These are phyloP conservation scores for Vollenhovia emeryi DNA, from an alignment of 1,140 invertebrate genomes.

Conservation along the genomic window DNA sequence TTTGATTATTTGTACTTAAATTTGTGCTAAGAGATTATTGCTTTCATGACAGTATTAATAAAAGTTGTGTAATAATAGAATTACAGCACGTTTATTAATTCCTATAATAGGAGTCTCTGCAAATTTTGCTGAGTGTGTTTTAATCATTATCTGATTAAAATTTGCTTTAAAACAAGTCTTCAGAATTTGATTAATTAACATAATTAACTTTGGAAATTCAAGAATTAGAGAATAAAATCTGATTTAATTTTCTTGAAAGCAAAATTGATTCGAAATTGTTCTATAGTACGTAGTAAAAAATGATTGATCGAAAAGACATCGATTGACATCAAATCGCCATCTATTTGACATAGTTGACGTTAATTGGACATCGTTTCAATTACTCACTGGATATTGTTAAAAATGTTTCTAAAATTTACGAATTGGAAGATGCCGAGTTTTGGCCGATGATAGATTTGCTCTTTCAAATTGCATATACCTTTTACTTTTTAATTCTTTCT, in stretches of 20 bases:
- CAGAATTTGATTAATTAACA: neutral
- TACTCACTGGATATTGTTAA: no score
- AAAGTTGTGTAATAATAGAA: neutral
- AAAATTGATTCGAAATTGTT: neutral
- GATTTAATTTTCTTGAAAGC: neutral
- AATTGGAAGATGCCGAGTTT: neutral
- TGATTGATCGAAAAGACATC: no score
- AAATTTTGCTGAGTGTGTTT: neutral
- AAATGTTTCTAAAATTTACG: neutral
- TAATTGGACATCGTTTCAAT: no score
- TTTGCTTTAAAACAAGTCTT: neutral
- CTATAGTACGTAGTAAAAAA: no score
- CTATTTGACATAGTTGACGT: no score
- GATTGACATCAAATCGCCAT: no score
- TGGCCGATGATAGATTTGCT: neutral
- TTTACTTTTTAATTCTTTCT: neutral
- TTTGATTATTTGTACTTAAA: neutral
- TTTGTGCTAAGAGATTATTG: no score
- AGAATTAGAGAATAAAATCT: neutral
- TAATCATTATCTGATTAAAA: neutral
- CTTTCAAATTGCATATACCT: neutral
- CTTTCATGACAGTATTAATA: neutral
- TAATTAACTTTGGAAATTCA: neutral
- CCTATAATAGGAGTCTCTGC: neutral
- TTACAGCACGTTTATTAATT: neutral